Conservation (phyloP, 2,797 vertebrate genomes). For the Danio tinwini region DNA sequence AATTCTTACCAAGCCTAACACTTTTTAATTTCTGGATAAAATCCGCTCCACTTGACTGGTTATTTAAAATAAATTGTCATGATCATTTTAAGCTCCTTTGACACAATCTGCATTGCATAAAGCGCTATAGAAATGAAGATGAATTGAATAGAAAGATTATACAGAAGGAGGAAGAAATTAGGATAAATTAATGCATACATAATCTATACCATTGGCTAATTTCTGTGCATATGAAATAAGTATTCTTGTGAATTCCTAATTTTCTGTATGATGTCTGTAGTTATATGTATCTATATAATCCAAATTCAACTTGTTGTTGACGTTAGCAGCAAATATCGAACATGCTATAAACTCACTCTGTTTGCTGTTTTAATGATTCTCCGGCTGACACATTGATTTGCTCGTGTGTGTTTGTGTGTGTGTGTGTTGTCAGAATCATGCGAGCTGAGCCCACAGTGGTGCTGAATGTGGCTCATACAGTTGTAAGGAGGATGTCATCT, state of each 20-base stretch:
- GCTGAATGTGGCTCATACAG: slow-evolving; percentile 88
- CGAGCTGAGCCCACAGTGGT: slow-evolving; percentile 88
- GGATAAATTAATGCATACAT: not conserved
- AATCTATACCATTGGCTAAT: not conserved
- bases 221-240: not conserved
- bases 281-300: not conserved
- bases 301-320: not conserved
- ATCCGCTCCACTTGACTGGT: not conserved
- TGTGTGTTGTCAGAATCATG: slow-evolving; percentile 85
- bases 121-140: too few species aligned
- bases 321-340: not conserved
- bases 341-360: not conserved
- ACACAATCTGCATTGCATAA: too few species aligned
- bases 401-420: slow-evolving; percentile 42
- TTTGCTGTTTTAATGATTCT: slow-evolving; percentile 5
- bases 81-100: too few species aligned
- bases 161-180: not conserved
- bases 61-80: not conserved
- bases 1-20: not conserved
- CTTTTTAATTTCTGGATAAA: too few species aligned
- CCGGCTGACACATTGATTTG: slow-evolving; percentile 9
- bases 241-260: not conserved
- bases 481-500: slow-evolving; percentile 86
- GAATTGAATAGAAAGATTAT: too few species aligned
- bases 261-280: not conserved